Evolutionary conservation across 2,113 vertebrate species (phyloP).

Genomic region (Pseudonaja textilis): DNA sequence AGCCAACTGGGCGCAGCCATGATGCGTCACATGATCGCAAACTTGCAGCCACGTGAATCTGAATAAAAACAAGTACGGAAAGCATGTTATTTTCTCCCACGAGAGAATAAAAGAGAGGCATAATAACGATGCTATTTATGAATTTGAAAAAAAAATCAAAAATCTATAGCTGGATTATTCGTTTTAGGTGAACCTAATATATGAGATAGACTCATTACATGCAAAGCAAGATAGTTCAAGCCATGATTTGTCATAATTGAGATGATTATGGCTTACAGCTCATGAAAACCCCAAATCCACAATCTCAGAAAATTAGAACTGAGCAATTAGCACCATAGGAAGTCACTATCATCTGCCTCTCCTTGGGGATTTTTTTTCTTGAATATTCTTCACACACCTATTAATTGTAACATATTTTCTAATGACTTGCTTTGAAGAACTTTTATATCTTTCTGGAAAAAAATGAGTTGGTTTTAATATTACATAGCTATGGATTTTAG

Average conservation of each 20-base stretch:
- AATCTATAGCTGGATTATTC: background rate
- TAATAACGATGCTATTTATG: background rate
- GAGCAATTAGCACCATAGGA: too few relatives aligned
- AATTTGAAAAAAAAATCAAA: background rate
- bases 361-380: background rate
- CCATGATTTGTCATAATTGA: too few relatives aligned
- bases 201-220: too few relatives aligned
- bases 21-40: background rate
- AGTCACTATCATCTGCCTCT: background rate
- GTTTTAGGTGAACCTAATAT: background rate
- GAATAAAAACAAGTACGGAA: background rate
- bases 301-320: too few relatives aligned
- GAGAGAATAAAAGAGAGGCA: background rate
- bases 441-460: background rate
- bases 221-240: too few relatives aligned
- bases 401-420: background rate
- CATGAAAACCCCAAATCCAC: too few relatives aligned
- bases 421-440: background rate
- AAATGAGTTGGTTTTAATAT: background rate
- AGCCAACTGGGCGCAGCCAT: slow-evolving; percentile 1
- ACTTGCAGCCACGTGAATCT: background rate
- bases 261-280: too few relatives aligned
- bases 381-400: background rate
- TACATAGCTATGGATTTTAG: background rate
- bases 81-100: background rate